Percentiles rank a stretch among this genome's conserved stretches.
Evolutionary conservation across 2,113 vertebrate species (phyloP).

Genomic region (Macrotis lagotis): DNA sequence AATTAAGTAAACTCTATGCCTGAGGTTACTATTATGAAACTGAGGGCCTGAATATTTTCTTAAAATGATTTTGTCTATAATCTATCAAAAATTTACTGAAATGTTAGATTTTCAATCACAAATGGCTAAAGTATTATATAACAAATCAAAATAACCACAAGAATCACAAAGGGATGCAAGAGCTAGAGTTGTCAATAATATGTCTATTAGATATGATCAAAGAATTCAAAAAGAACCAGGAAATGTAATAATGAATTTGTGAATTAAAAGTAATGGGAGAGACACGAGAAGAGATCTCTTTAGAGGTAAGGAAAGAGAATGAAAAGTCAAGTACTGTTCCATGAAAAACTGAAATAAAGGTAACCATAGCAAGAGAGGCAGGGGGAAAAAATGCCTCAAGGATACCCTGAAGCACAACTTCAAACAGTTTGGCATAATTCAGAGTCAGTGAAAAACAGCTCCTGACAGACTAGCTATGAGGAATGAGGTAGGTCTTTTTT

Average conservation of each 20-base stretch:
- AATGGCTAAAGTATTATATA: background rate
- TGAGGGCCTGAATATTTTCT: background rate
- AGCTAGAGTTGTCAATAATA: background rate
- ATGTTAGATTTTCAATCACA: background rate
- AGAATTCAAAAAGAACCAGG: background rate
- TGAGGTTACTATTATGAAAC: background rate
- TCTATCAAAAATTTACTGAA: background rate
- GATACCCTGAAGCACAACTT: background rate
- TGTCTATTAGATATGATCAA: background rate
- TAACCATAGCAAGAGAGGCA: background rate
- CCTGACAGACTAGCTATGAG: background rate
- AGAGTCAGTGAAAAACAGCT: background rate
- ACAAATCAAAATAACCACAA: background rate
- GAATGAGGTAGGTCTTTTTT: background rate
- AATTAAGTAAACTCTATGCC: background rate
- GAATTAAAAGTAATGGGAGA: background rate
- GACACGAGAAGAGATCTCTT: background rate
- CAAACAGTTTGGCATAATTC: background rate
- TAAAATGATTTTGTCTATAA: background rate
- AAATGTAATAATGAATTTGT: background rate
- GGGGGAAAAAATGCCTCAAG: background rate
- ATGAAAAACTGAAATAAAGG: background rate
- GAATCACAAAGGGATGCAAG: background rate
- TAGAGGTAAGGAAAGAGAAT: background rate
- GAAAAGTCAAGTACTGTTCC: background rate